These are phyloP conservation scores for Phylloscopus trochiloides DNA, from an alignment of 2,113 vertebrate species.

Conservation along the genomic window DNA sequence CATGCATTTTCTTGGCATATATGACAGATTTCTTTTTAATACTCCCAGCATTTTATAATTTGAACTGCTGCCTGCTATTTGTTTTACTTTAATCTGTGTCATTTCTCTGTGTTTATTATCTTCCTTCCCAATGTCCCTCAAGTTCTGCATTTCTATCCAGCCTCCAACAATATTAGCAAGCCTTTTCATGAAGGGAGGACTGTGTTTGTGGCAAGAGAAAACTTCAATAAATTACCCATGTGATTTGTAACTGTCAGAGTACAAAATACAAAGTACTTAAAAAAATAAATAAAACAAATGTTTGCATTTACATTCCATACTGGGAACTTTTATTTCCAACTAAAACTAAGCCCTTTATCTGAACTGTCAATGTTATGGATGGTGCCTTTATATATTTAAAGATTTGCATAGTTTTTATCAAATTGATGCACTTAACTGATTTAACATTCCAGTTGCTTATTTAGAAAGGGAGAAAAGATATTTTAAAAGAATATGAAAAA, in stretches of 20 bases:
- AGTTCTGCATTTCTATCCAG: background rate
- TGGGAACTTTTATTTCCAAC: conserved; percentile 54
- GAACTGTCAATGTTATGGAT: conserved; percentile 77
- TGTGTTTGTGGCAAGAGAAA: background rate
- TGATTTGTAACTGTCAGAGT: conserved; percentile 67
- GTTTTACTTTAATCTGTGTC: conserved; percentile 30
- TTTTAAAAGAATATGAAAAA: conserved; percentile 64
- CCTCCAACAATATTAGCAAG: background rate
- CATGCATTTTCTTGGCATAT: background rate
- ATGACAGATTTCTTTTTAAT: conserved; percentile 24
- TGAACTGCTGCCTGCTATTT: conserved; percentile 11
- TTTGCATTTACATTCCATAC: conserved; percentile 53
- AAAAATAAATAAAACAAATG: background rate
- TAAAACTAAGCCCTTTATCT: conserved; percentile 65
- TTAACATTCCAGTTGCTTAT: conserved; percentile 47
- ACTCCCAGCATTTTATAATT: background rate
- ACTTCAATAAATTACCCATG: conserved; percentile 55
- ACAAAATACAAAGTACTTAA: background rate
- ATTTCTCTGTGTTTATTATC: conserved; percentile 13
- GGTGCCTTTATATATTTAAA: conserved; percentile 65
- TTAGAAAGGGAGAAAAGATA: background rate
- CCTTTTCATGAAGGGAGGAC: background rate
- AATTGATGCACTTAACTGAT: conserved; percentile 64
- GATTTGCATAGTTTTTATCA: conserved; percentile 73
- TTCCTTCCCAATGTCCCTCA: background rate